Evolutionary conservation across 2,888 invertebrate genomes (phyloP).

Genomic region (Netelia fuscicornis): DNA sequence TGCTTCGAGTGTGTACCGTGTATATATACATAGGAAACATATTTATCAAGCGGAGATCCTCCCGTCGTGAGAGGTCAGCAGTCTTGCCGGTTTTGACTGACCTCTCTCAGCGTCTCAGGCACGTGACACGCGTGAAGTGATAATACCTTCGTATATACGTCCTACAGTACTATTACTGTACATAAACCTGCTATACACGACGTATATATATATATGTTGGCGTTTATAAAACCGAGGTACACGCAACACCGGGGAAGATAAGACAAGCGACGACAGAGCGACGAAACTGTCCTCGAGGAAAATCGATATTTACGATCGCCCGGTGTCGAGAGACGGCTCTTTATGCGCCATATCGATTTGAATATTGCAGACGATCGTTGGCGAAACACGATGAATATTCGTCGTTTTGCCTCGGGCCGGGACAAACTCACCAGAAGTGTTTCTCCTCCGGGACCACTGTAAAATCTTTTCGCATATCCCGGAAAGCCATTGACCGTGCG

Average conservation of each 20-base stretch:
- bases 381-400: conserved; percentile 62
- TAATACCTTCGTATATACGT: conserved; percentile 31
- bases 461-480: conserved; percentile 50
- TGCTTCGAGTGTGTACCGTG: conserved; percentile 10
- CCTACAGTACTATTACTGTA: conserved; percentile 6
- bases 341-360: conserved; percentile 47
- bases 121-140: conserved; percentile 38
- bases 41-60: conserved; percentile 46
- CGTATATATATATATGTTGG: background rate
- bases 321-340: conserved; percentile 3
- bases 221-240: conserved; percentile 18
- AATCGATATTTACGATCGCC: conserved; percentile 58
- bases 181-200: background rate
- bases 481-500: conserved; percentile 44
- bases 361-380: conserved; percentile 56
- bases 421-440: conserved; percentile 30
- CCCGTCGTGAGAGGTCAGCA: conserved; percentile 31
- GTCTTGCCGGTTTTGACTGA: conserved; percentile 50
- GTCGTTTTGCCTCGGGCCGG: conserved; percentile 37
- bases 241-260: conserved; percentile 27
- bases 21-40: conserved; percentile 19
- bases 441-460: conserved; percentile 13
- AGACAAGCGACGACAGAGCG: conserved; percentile 62
- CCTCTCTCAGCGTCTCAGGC: conserved; percentile 30
- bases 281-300: conserved; percentile 45